phyloP scores from a whole-genome alignment of 2,113 vertebrate species.

The Pyxicephalus adspersus region DNA sequence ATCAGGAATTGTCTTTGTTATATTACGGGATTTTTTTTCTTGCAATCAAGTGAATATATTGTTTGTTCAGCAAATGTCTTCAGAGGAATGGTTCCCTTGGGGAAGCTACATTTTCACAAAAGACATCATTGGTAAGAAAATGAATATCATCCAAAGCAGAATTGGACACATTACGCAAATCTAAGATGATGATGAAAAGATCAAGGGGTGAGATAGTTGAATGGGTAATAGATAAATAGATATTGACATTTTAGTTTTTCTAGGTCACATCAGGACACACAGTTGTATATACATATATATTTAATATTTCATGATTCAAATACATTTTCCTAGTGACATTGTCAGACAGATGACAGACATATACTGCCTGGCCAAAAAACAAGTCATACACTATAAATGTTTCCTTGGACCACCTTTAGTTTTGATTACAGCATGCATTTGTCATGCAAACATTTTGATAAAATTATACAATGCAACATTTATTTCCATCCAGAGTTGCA shows the following conservation, averaged over 20 bases:
- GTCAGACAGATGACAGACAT: background rate
- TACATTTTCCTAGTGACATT: background rate
- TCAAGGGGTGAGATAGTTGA: background rate
- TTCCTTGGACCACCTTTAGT: too few relatives aligned
- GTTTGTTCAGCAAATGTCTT: constrained; percentile 45
- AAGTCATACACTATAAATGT: too few relatives aligned
- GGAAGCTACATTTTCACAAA: constrained; percentile 18
- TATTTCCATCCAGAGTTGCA: too few relatives aligned
- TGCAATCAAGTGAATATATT: constrained; percentile 28
- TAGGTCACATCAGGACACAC: too few relatives aligned
- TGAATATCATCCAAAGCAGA: background rate
- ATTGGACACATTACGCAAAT: background rate
- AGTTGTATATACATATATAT: background rate
- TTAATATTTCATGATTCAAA: too few relatives aligned
- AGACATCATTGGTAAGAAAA: constrained; percentile 10
- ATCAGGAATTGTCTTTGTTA: constrained; percentile 26
- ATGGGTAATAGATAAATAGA: background rate
- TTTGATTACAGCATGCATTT: too few relatives aligned
- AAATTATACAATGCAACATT: too few relatives aligned
- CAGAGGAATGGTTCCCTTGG: background rate
- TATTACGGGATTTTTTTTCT: background rate
- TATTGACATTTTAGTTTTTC: too few relatives aligned
- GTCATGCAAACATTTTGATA: too few relatives aligned
- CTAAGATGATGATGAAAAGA: too few relatives aligned
- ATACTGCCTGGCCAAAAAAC: too few relatives aligned